Conservation (phyloP, 2,797 vertebrate genomes). For the Tangara arthus region DNA sequence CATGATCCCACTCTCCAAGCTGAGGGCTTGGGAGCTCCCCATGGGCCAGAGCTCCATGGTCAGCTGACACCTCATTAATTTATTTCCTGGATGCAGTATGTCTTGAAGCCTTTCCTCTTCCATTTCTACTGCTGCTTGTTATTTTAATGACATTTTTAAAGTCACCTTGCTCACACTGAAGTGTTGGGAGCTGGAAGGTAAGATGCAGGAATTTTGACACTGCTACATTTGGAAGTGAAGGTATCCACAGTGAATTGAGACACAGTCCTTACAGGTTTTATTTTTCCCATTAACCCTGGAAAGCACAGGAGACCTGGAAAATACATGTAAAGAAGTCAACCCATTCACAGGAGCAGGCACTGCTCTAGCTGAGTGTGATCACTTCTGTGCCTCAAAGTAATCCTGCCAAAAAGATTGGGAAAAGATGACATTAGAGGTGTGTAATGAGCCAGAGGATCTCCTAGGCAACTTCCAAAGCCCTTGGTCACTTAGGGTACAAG, state of each 20-base stretch:
- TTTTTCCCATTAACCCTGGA: background rate
- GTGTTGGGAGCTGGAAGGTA: background rate
- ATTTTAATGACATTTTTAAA: background rate
- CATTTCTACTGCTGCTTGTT: background rate
- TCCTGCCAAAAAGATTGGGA: background rate
- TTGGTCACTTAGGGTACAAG: background rate
- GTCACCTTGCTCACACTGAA: background rate
- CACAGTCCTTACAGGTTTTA: background rate
- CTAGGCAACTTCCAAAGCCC: background rate
- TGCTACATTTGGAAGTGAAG: background rate
- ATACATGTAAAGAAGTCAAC: background rate
- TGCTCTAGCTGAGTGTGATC: background rate
- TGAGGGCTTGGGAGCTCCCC: background rate
- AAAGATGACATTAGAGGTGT: background rate
- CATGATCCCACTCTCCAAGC: accelerated
- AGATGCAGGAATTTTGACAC: background rate
- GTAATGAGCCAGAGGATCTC: background rate
- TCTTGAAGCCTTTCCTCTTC: background rate
- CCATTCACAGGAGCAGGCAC: accelerated
- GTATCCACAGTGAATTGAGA: background rate
- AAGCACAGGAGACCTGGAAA: background rate
- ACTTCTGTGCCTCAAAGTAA: background rate
- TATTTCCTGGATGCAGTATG: background rate
- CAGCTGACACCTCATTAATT: background rate
- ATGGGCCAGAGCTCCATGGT: background rate